A percentile compares a stretch with the other conserved stretches of the same genome.
Evolutionary conservation across 2,888 invertebrate species (phyloP).

Genomic region (Tubulanus polymorphus): DNA sequence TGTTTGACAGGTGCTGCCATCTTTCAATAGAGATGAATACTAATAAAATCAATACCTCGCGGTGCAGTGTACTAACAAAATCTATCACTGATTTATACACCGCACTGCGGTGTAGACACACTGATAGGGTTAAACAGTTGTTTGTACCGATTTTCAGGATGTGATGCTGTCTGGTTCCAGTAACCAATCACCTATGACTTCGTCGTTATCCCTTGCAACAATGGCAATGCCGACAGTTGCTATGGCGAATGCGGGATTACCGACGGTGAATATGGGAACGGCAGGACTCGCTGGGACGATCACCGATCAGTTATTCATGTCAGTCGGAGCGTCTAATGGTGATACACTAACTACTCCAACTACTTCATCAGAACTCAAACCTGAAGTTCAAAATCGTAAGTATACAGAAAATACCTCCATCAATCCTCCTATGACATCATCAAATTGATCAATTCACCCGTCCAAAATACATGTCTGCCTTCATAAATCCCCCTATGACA

Average conservation of each 20-base stretch:
- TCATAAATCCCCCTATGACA: background rate
- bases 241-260: constrained; percentile 27
- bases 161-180: constrained; percentile 52
- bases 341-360: constrained; percentile 29
- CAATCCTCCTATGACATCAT: no score
- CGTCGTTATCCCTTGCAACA: constrained; percentile 43
- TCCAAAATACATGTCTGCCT: background rate
- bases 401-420: background rate
- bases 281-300: constrained; percentile 34
- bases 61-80: no score
- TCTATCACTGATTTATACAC: no score
- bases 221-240: constrained; percentile 37
- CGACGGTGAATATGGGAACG: constrained; percentile 12
- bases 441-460: no score
- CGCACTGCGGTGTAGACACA: no score
- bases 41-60: no score
- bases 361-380: constrained; percentile 25
- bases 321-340: constrained; percentile 35
- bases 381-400: constrained; percentile 33
- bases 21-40: no score
- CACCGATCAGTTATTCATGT: constrained; percentile 46
- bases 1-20: no score
- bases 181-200: constrained; percentile 48
- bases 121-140: no score
- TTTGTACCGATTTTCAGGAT: constrained; percentile 50